These are phyloP conservation scores for Coenonympha glycerion DNA, from an alignment of 2,888 invertebrate species.

Conservation along the genomic window DNA sequence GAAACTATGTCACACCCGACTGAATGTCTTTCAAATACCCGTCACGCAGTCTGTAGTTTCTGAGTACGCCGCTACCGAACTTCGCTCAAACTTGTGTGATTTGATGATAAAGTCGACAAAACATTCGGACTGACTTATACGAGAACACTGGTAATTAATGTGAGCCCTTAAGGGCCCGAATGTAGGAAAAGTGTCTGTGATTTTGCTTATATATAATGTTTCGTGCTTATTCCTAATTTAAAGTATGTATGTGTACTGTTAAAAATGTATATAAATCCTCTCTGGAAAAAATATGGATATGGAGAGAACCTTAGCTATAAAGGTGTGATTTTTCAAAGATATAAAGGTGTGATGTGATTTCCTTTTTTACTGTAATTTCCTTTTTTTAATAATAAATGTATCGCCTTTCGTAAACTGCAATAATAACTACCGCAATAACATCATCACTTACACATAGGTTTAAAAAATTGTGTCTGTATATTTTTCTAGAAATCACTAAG, in stretches of 20 bases:
- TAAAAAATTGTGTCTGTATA: too few species aligned
- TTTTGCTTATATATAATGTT: slow-evolving; percentile 66
- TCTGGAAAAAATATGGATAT: too few species aligned
- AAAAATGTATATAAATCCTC: slow-evolving; percentile 66
- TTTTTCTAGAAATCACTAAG: too few species aligned
- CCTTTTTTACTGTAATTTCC: too few species aligned
- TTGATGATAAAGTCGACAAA: slow-evolving; percentile 9
- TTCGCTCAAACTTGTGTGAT: slow-evolving; percentile 13
- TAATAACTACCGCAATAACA: too few species aligned
- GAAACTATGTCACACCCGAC: too few species aligned
- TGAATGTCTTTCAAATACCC: neutral
- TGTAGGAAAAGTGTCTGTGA: slow-evolving; percentile 71
- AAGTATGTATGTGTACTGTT: slow-evolving; percentile 51
- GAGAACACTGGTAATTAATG: slow-evolving; percentile 14
- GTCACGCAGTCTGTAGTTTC: neutral
- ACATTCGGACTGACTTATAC: slow-evolving; percentile 8
- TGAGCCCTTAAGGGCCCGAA: slow-evolving; percentile 45
- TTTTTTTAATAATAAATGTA: too few species aligned
- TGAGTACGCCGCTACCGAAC: neutral
- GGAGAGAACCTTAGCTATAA: too few species aligned
- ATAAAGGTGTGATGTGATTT: too few species aligned
- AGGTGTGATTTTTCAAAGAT: too few species aligned
- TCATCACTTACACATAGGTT: too few species aligned
- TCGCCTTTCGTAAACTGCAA: too few species aligned
- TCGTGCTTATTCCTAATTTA: slow-evolving; percentile 70